phyloP scores from a whole-genome alignment of 2,888 invertebrate species.

The Chloroclystis v-ata region DNA sequence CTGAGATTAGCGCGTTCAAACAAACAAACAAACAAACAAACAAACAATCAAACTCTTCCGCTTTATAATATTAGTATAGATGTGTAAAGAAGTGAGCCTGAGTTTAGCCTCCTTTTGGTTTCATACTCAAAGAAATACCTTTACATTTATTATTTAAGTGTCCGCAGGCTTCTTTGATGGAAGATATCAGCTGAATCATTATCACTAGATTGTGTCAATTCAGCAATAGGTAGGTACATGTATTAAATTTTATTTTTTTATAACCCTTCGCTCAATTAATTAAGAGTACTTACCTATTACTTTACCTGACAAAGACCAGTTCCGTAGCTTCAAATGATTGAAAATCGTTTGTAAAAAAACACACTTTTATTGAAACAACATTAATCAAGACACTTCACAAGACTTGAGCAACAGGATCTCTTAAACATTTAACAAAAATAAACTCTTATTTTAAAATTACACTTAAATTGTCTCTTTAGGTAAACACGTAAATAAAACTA shows the following conservation, averaged over 20 bases:
- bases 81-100: no score
- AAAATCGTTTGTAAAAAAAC: conserved; percentile 35
- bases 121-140: conserved; percentile 1
- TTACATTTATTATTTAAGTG: conserved; percentile 5
- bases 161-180: conserved; percentile 1
- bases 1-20: no score
- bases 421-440: conserved; percentile 42
- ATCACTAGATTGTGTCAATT: no score
- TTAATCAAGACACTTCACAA: conserved; percentile 40
- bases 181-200: not conserved
- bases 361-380: conserved; percentile 59
- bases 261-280: no score
- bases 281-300: no score
- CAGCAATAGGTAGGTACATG: no score
- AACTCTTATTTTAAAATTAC: conserved; percentile 45
- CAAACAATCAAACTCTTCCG: no score
- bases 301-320: not conserved
- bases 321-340: conserved; percentile 2
- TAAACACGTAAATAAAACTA: conserved; percentile 35
- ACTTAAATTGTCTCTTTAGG: conserved; percentile 42
- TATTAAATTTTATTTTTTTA: no score
- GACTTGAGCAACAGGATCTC: conserved; percentile 60
- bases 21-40: no score
- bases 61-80: no score
- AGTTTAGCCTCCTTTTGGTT: no score